phyloP scores from a whole-genome alignment of 2,797 vertebrate species.

The Labeo calbasu region DNA sequence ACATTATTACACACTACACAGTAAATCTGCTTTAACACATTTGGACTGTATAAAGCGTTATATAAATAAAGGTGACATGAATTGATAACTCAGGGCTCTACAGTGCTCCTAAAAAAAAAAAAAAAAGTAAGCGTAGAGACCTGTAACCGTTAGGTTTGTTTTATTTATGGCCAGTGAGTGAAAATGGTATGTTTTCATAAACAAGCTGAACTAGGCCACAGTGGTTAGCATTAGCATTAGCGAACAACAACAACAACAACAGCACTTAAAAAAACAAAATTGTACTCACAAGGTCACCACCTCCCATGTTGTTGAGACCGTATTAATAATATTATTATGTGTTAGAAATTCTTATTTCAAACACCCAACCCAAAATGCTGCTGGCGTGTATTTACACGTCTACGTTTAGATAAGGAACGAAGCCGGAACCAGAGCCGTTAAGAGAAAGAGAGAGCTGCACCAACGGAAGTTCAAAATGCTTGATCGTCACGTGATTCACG shows the following conservation, averaged over 20 bases:
- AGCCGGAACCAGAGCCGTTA: neutral
- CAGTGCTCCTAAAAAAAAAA: too few species aligned
- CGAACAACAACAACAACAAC: neutral
- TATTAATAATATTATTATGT: neutral
- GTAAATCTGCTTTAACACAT: neutral
- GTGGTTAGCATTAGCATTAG: neutral
- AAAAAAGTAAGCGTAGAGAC: too few species aligned
- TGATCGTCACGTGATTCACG: too few species aligned
- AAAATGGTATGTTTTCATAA: neutral
- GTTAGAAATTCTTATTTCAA: neutral
- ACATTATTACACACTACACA: neutral
- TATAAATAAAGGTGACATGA: neutral
- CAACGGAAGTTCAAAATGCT: too few species aligned
- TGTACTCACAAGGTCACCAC: conserved; percentile 48
- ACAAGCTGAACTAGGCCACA: neutral
- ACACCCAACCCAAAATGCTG: neutral
- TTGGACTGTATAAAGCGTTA: neutral
- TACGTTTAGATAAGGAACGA: neutral
- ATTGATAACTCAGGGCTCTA: neutral
- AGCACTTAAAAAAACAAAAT: neutral
- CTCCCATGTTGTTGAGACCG: conserved; percentile 8
- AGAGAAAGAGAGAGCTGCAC: too few species aligned
- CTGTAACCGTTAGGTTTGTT: neutral
- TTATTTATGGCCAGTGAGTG: neutral
- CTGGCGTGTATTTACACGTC: neutral